Conservation (phyloP, 2,797 vertebrate species). For the Pseudochirops corinnae region DNA sequence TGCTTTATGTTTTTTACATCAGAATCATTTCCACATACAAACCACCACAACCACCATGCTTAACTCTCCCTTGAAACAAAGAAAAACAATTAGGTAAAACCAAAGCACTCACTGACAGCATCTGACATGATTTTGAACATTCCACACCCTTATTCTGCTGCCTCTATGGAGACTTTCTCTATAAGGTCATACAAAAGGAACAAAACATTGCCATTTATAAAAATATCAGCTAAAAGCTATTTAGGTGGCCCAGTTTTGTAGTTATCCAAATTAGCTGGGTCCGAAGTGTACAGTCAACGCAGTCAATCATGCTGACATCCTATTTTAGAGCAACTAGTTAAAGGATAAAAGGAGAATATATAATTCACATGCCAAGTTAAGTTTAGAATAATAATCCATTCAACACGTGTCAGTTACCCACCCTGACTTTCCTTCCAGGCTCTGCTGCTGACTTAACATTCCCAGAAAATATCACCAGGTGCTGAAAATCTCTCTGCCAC, state of each 20-base stretch:
- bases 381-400: conserved; percentile 8
- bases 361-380: background rate
- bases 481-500: conserved; percentile 1
- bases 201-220: background rate
- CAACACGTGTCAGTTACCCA: conserved; percentile 7
- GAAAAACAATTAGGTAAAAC: background rate
- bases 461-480: background rate
- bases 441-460: conserved; percentile 36
- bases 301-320: background rate
- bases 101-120: background rate
- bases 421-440: background rate
- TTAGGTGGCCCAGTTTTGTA: background rate
- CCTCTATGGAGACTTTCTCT: background rate
- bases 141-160: background rate
- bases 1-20: background rate
- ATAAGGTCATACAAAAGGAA: background rate
- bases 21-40: background rate
- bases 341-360: background rate
- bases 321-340: background rate
- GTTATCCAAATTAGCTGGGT: background rate
- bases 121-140: background rate
- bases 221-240: background rate
- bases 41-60: background rate
- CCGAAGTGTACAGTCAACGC: background rate
- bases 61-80: background rate